These are phyloP conservation scores for Leucophora obtusa DNA, from an alignment of 2,888 invertebrate genomes.

Conservation along the genomic window DNA sequence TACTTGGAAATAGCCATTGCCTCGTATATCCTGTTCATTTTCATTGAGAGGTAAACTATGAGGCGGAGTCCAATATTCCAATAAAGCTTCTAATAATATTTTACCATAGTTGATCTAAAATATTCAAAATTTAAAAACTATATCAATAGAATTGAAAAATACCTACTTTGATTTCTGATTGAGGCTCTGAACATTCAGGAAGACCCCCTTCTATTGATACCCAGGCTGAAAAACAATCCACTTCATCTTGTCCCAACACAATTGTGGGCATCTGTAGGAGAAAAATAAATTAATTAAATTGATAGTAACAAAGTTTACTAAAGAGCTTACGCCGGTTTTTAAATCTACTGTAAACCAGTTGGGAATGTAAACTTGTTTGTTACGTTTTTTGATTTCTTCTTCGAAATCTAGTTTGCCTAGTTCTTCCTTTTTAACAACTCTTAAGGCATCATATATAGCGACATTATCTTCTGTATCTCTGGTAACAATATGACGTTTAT, in stretches of 20 bases:
- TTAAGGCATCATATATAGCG: constrained; percentile 95
- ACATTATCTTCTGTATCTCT: constrained; percentile 96
- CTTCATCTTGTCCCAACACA: constrained; percentile 97
- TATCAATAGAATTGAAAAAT: constrained; percentile 6
- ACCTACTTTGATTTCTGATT: constrained; percentile 76
- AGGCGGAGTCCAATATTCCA: constrained; percentile 95
- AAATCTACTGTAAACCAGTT: constrained; percentile 99
- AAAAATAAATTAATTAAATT: background rate
- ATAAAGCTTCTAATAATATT: constrained; percentile 92
- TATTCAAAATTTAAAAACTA: background rate
- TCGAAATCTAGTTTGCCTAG: constrained; percentile 95
- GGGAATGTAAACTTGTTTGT: constrained; percentile 96
- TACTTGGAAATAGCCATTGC: constrained; percentile 91
- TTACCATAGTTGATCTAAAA: constrained; percentile 95
- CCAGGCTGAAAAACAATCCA: constrained; percentile 99
- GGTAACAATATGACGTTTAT: constrained; percentile 96
- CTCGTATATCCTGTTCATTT: constrained; percentile 86
- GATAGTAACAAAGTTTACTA: too few relatives aligned
- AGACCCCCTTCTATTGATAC: constrained; percentile 97
- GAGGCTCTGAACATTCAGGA: constrained; percentile 81
- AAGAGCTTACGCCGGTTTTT: constrained; percentile 91
- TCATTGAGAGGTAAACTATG: constrained; percentile 82
- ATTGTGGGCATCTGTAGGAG: constrained; percentile 92
- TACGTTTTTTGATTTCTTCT: constrained; percentile 93
- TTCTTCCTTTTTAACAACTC: constrained; percentile 92